Evolutionary conservation across 1,140 invertebrate species (phyloP), one percentile per base, ranked within the genome.

Genomic region (Uloborus diversus): DNA sequence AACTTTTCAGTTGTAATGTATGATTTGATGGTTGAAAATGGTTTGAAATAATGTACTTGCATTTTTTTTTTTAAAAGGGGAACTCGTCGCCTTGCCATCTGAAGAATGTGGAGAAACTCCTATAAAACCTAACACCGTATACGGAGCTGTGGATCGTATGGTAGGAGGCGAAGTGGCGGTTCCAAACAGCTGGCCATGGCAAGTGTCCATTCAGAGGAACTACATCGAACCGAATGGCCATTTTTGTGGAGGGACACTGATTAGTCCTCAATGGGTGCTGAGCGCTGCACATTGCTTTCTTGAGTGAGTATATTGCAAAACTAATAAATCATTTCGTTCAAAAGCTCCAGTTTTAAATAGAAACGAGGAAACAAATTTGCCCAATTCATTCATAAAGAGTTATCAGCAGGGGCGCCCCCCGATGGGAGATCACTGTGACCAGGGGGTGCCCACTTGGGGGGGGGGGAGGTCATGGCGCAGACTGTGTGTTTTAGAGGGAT

Each of bases 211-310:
- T 13, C 69, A 71, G 51, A 14, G 28, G 3, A 25, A 11, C 42
- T 20, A 33, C 3, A 11, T 23, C 23, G 61, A 80, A 53, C 80
- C 81, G 1, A 37, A 69, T 56, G 57, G 68, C 23, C 87, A 88
- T 81, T 69, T 87, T n/a, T 88, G 88, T 71, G 87, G 87, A 5
- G 88, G 85, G 4, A 84, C 85, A 7, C 73, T 88, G 2, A 85
- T 88, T 49, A 84, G 85, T 69, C 83, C 84, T 9, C 83, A 84
- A 59, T 88, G 87, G 86, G 84, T 88, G 3, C 64, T 88, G 3
- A 86, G 87, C 0, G 88, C 88, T 9, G 88, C 86, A 4, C 88
- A 88, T 82, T 88, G 88, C 71, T 75, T 80, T 57, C 14, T 13
- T 7, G 14, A 47, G 65, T 79, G 71, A 33, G 59, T 42, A 32